phyloP scores from a whole-genome alignment of 2,888 invertebrate genomes.

The Chymomyza amoena region DNA sequence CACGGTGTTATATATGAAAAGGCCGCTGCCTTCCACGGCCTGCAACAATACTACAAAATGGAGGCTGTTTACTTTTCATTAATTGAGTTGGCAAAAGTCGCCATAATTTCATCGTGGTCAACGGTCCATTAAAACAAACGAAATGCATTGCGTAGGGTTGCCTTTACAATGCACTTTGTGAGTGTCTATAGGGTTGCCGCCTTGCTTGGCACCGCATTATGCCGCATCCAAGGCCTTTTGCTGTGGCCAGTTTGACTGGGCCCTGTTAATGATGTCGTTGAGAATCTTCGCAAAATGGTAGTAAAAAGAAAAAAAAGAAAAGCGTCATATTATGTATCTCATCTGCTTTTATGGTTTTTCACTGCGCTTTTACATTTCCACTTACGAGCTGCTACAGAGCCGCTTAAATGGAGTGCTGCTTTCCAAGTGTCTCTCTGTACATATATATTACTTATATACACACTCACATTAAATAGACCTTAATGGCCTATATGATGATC shows the following conservation, averaged over 20 bases:
- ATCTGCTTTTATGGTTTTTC: neutral
- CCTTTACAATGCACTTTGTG: neutral
- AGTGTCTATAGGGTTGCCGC: neutral
- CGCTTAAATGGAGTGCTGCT: neutral
- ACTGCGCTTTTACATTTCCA: neutral
- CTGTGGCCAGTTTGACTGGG: conserved; percentile 10
- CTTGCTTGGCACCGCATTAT: neutral
- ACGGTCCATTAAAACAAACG: conserved; percentile 45
- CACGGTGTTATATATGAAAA: neutral
- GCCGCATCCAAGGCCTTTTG: conserved; percentile 4
- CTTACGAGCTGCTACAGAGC: neutral
- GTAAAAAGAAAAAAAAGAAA: too few species aligned
- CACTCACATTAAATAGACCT: neutral
- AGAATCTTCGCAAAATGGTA: conserved; percentile 36
- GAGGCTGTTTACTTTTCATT: conserved; percentile 67
- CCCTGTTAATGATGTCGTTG: conserved; percentile 57
- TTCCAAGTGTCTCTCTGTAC: neutral
- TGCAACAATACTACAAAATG: conserved; percentile 1
- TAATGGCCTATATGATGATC: neutral
- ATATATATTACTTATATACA: neutral
- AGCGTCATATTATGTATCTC: neutral
- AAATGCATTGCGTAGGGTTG: neutral
- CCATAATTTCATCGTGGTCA: conserved; percentile 57
- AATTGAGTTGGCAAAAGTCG: conserved; percentile 68
- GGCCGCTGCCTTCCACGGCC: conserved; percentile 21